Evolutionary conservation across 1,140 invertebrate species (phyloP), one percentile per base, ranked within the genome.

Genomic region (Ectropis grisescens): DNA sequence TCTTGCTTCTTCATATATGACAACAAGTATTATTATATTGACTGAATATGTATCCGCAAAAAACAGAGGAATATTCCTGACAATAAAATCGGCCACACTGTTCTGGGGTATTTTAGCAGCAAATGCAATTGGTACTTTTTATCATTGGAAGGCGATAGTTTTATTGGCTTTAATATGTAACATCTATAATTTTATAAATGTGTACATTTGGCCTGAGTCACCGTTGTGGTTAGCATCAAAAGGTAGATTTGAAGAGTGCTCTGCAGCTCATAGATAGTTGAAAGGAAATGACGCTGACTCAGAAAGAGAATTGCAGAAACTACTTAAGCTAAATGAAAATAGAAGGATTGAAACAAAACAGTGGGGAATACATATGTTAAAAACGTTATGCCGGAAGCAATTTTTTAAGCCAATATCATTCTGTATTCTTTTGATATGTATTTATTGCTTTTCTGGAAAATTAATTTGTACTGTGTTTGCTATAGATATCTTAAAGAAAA

Each of bases 151-250:
- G 12, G 28, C 22, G 11, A 39, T 45, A 26, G 2, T n/a, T 6
- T 10, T 26, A 7, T 6, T 26, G 6, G 24, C 4, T 4, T 26
- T 4, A 2, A 2, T 10, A 6, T 26, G 24, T 10, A 6, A 4
- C 2, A 3, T 26, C 4, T 26, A 26, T n/a, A 10, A 26, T 16
- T 19, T 19, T 3, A 6, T 49, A 11, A 47, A 45, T 11, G 31
- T 39, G 13, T 22, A 42, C 8, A 33, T 47, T 13, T 58, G 50
- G 54, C 50, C 50, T 1, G 57, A 60, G 34, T 60, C 57, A 15
- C 57, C 57, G 0, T 57, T 43, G 11, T 60, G 53, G 49, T 26
- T 60, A n/a, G 42, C 45, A 2, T 36, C 11, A 12, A 48, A 41
- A 41, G 41, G 47, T 10, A 26, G 42, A 31, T 51, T 44, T 10